A percentile compares a stretch with the other conserved stretches of the same genome.
phyloP scores from a whole-genome alignment of 1,140 invertebrate genomes.

The Kradibia gibbosae region DNA sequence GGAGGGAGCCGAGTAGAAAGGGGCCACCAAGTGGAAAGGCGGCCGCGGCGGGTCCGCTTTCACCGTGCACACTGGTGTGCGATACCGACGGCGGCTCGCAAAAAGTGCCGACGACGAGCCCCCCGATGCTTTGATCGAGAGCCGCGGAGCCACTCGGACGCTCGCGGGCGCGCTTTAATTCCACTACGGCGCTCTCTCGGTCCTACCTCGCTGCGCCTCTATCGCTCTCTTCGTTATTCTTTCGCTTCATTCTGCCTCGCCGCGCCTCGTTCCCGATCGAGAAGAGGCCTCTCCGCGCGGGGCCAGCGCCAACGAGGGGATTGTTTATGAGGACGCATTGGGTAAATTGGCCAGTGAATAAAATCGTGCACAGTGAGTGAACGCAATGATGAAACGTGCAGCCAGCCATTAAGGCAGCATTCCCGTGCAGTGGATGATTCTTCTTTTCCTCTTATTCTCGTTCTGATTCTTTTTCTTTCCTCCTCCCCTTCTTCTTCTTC shows the following conservation, averaged over 20 bases:
- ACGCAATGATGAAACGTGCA: background rate
- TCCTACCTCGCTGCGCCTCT: background rate
- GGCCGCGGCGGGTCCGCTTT: slow-evolving; percentile 63
- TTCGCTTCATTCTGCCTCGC: background rate
- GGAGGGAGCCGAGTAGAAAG: background rate
- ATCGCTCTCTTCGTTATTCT: background rate
- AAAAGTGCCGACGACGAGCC: background rate
- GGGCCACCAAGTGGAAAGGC: slow-evolving; percentile 64
- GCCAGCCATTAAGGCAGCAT: background rate
- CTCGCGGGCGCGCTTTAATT: background rate
- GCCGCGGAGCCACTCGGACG: too few species aligned
- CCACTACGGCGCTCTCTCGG: background rate
- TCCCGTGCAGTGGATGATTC: background rate
- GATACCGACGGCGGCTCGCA: background rate
- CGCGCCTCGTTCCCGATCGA: background rate
- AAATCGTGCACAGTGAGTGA: slow-evolving; percentile 4
- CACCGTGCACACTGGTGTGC: slow-evolving; percentile 50
- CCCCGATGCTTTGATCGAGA: background rate
- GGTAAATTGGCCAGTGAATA: slow-evolving; percentile 32
- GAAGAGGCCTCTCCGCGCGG: too few species aligned
- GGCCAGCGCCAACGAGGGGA: background rate
- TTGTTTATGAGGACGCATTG: slow-evolving; percentile 10
- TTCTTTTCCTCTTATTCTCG: too few species aligned
- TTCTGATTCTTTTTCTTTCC: background rate
- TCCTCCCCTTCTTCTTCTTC: background rate